Evolutionary conservation across 2,888 invertebrate species (phyloP).

Genomic region (Epinotia nisella): DNA sequence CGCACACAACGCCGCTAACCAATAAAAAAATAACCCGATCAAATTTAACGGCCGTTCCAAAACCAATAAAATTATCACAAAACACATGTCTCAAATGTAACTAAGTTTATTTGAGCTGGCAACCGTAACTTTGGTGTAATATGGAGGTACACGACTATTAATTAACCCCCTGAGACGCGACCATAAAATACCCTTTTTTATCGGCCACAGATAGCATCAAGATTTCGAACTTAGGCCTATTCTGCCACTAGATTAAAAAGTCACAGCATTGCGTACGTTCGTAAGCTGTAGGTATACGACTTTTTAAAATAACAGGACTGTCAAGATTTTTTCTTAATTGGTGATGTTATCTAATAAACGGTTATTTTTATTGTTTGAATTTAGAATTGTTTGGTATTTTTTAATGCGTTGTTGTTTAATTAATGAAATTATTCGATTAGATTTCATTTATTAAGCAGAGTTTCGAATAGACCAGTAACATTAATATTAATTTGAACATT

Average conservation of each 20-base stretch:
- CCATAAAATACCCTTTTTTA: slow-evolving; percentile 72
- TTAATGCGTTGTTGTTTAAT: slow-evolving; percentile 27
- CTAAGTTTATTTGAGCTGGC: slow-evolving; percentile 65
- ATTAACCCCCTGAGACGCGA: slow-evolving; percentile 69
- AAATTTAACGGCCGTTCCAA: slow-evolving; percentile 64
- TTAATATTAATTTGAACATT: slow-evolving; percentile 1
- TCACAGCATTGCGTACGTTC: background rate
- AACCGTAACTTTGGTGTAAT: slow-evolving; percentile 71
- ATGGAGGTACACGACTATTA: slow-evolving; percentile 72
- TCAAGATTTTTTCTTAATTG: slow-evolving; percentile 44
- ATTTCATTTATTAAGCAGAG: slow-evolving; percentile 6
- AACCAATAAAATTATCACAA: slow-evolving; percentile 67
- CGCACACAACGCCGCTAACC: slow-evolving; percentile 23
- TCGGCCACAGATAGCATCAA: slow-evolving; percentile 65
- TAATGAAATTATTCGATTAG: slow-evolving; percentile 18
- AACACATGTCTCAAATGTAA: slow-evolving; percentile 73
- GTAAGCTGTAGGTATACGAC: background rate
- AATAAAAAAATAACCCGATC: slow-evolving; percentile 35
- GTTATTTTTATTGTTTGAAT: slow-evolving; percentile 38
- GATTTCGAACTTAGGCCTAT: slow-evolving; percentile 37
- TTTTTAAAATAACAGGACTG: slow-evolving; percentile 15
- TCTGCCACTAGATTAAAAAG: slow-evolving; percentile 8
- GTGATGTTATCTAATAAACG: slow-evolving; percentile 38
- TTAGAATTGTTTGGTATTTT: slow-evolving; percentile 20
- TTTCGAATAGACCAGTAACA: background rate